Conservation (phyloP, 1,140 invertebrate genomes). For the Vanessa atalanta region DNA sequence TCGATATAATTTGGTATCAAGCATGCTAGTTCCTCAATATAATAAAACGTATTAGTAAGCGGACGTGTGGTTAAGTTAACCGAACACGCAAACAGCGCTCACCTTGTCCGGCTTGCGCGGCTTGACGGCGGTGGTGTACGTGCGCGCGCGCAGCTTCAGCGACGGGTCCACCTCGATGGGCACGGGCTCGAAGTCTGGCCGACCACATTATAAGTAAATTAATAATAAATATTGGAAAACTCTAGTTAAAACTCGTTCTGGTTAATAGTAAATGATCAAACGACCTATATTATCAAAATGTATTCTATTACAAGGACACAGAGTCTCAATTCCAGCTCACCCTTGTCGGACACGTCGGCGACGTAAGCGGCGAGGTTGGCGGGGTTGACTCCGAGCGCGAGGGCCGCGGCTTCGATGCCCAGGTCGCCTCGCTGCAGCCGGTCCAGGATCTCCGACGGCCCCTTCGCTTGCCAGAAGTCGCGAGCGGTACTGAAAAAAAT, state of each 20-base stretch:
- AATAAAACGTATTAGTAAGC: too few relatives aligned
- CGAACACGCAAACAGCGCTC: not conserved
- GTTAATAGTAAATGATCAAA: too few relatives aligned
- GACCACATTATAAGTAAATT: not conserved
- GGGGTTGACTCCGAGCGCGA: constrained; percentile 87
- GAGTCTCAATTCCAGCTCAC: not conserved
- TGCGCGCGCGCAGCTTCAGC: constrained; percentile 40
- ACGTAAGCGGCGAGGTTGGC: constrained; percentile 87
- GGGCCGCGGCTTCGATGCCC: constrained; percentile 85
- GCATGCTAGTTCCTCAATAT: too few relatives aligned
- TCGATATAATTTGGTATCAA: too few relatives aligned
- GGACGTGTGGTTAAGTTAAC: too few relatives aligned
- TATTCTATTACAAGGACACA: not conserved
- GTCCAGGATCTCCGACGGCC: constrained; percentile 85
- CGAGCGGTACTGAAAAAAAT: constrained; percentile 81
- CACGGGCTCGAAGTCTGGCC: constrained; percentile 46
- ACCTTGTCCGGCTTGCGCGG: constrained; percentile 25
- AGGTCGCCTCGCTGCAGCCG: constrained; percentile 87
- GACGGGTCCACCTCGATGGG: constrained; percentile 56
- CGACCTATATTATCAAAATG: too few relatives aligned
- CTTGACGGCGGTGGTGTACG: constrained; percentile 9
- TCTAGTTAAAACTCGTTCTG: too few relatives aligned
- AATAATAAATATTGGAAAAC: too few relatives aligned
- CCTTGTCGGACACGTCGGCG: constrained; percentile 44
- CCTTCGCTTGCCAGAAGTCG: constrained; percentile 89